Evolutionary conservation across 1,140 invertebrate species (phyloP).

Genomic region (Melipona quadrifasciata): DNA sequence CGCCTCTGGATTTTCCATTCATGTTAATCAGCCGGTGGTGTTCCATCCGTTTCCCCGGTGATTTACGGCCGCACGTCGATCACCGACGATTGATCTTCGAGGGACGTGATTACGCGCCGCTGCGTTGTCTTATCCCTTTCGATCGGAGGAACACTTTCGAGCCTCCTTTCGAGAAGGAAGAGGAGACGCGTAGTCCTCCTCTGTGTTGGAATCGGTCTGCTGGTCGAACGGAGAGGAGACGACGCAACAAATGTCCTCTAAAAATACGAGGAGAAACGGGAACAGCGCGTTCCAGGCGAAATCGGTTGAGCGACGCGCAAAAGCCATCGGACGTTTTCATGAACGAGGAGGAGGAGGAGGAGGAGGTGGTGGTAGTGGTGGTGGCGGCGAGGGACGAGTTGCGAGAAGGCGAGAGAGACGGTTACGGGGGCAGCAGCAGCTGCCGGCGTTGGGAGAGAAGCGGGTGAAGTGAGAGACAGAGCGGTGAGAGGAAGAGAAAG

Average conservation of each 20-base stretch:
- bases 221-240: neutral
- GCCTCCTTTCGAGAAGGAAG: neutral
- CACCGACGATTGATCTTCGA: neutral
- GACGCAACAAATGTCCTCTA: constrained; percentile 35
- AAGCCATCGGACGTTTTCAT: constrained; percentile 39
- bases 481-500: constrained; percentile 24
- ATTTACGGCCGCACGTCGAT: neutral
- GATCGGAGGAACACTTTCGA: neutral
- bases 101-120: no score
- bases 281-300: constrained; percentile 29
- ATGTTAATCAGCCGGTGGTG: neutral
- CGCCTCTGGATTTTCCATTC: neutral
- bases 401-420: constrained; percentile 42
- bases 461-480: constrained; percentile 41
- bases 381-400: constrained; percentile 27
- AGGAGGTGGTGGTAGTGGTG: constrained; percentile 10
- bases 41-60: neutral
- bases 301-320: constrained; percentile 40
- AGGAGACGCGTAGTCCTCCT: neutral
- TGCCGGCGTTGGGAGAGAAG: neutral
- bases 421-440: constrained; percentile 36
- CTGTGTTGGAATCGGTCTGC: neutral
- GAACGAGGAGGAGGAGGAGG: constrained; percentile 5
- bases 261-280: constrained; percentile 21
- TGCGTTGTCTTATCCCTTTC: neutral